A percentile compares a stretch with the other conserved stretches of the same genome.
Evolutionary conservation across 2,888 invertebrate genomes (phyloP).

Genomic region (Amblyjoppa fuscipennis): DNA sequence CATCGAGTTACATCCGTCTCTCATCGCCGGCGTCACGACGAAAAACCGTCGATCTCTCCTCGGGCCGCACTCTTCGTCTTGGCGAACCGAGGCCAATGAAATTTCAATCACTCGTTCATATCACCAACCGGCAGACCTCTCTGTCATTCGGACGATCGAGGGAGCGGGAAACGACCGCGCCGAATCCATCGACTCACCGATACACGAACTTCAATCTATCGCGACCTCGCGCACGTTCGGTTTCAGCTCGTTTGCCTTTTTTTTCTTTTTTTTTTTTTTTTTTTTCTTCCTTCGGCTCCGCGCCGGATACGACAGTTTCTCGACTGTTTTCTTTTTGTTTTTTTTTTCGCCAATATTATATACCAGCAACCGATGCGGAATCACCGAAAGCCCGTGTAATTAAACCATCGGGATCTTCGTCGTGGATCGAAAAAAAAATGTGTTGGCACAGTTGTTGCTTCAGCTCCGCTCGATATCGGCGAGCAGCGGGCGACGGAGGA

Average conservation of each 20-base stretch:
- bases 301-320: not conserved
- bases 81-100: conserved; percentile 26
- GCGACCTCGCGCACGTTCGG: conserved; percentile 6
- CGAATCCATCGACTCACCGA: conserved; percentile 20
- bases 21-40: not conserved
- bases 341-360: conserved; percentile 9
- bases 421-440: conserved; percentile 49
- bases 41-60: not conserved
- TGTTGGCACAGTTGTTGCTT: conserved; percentile 24
- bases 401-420: conserved; percentile 49
- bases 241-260: conserved; percentile 11
- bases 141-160: not conserved
- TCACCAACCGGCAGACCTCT: not conserved
- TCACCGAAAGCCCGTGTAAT: conserved; percentile 46
- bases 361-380: conserved; percentile 15
- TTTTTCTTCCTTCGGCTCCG: not conserved
- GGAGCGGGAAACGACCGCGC: not conserved
- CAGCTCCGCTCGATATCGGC: not conserved
- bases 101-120: conserved; percentile 39
- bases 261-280: not conserved
- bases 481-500: not conserved
- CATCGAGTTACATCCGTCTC: conserved; percentile 9
- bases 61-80: conserved; percentile 35
- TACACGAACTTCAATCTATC: conserved; percentile 8
- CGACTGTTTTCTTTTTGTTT: not conserved